Conservation (phyloP, 2,888 invertebrate species). For the Imbricaverruca yamaguchii region DNA sequence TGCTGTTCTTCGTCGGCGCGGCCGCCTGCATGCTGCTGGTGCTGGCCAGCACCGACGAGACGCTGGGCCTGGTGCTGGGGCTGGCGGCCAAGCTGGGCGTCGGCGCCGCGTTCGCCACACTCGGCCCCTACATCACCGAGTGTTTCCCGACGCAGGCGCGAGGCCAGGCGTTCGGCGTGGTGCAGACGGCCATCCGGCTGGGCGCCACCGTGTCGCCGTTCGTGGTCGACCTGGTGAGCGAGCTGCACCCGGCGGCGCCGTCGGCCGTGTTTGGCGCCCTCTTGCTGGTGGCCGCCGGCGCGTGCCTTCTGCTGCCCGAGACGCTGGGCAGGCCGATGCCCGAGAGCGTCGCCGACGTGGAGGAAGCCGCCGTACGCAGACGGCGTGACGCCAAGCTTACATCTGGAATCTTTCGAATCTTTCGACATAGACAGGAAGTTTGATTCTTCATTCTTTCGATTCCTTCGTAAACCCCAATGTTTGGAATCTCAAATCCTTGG, state of each 20-base stretch:
- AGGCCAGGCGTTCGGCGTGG: conserved; percentile 37
- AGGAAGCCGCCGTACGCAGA: background rate
- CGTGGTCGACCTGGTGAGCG: conserved; percentile 35
- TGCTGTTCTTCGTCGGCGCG: conserved; percentile 41
- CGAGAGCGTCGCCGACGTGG: background rate
- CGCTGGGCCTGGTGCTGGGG: conserved; percentile 35
- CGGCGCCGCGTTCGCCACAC: conserved; percentile 43
- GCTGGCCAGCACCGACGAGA: conserved; percentile 37
- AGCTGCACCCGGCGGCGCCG: conserved; percentile 11
- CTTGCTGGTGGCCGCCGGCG: background rate
- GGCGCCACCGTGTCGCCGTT: conserved; percentile 47
- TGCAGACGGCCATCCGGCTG: conserved; percentile 39
- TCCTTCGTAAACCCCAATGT: too few relatives aligned
- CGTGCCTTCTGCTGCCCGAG: conserved; percentile 1
- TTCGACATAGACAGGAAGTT: too few relatives aligned
- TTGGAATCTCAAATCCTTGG: too few relatives aligned
- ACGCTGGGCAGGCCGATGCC: background rate
- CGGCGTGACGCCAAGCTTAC: too few relatives aligned
- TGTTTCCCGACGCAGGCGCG: conserved; percentile 41
- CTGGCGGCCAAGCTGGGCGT: conserved; percentile 42
- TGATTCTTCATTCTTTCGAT: too few relatives aligned
- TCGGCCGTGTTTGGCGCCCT: background rate
- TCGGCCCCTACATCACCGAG: conserved; percentile 43
- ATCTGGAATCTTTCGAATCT: too few relatives aligned
- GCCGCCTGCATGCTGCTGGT: conserved; percentile 42